These are phyloP conservation scores for Charadrius vociferus DNA, from an alignment of 2,113 vertebrate species.

Conservation along the genomic window DNA sequence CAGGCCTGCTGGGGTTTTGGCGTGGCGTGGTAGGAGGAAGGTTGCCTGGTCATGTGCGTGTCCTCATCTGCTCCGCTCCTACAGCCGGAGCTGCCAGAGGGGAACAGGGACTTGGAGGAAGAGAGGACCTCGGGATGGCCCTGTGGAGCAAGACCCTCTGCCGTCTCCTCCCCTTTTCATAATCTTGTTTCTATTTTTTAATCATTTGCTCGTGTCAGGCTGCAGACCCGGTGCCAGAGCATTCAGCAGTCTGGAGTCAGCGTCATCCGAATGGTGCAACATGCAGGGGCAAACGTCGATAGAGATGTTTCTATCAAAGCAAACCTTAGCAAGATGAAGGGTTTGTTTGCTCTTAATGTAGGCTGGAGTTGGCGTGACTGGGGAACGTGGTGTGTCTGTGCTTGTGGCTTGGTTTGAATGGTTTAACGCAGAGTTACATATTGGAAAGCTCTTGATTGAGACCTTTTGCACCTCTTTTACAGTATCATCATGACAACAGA, in stretches of 20 bases:
- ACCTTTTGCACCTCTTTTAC: neutral
- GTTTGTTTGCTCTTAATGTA: neutral
- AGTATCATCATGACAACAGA: conserved; percentile 96
- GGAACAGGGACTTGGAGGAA: neutral
- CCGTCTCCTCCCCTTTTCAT: neutral
- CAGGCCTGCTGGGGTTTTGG: neutral
- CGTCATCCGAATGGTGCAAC: neutral
- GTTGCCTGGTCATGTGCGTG: fast-evolving
- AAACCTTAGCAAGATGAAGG: neutral
- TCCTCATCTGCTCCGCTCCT: neutral
- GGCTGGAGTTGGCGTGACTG: neutral
- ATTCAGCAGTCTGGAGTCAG: neutral
- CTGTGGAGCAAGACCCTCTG: neutral
- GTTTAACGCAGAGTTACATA: neutral
- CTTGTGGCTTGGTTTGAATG: neutral
- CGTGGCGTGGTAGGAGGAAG: neutral
- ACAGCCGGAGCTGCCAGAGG: neutral
- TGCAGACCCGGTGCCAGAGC: neutral
- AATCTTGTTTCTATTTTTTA: neutral
- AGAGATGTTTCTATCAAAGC: neutral
- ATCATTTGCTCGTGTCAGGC: neutral
- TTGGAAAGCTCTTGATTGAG: neutral
- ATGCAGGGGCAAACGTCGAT: fast-evolving
- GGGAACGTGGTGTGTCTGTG: neutral
- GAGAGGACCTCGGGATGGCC: neutral